Base-by-base conservation (phyloP, 2,797 vertebrate species). In the Cephalopachus bancanus region DNA sequence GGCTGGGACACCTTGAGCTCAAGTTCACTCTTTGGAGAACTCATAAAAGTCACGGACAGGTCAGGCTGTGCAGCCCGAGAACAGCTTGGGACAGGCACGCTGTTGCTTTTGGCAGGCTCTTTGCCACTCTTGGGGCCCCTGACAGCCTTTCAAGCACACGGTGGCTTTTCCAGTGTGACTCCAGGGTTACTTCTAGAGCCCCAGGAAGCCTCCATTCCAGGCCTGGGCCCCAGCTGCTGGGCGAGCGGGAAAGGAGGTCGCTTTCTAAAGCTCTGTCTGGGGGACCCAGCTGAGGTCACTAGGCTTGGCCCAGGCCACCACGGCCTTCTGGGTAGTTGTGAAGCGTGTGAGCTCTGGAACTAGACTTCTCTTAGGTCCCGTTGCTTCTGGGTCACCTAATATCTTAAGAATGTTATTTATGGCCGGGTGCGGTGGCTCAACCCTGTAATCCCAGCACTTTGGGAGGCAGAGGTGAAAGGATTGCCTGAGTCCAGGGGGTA, bases 71-170 rank as follows among this genome's bases (percentile, higher is more conserved):
- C 81, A 60, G 87, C 92, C 44, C 49, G 80, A 81, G 86, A 96
- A 72, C n/a, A 76, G 92, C 22, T 69, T 59, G 26, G 89, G 64
- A 89, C 69, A 88, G 65, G 83, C 95, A 83, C 0, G 0, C 89
- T 74, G 72, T 79, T 85, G 94, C 69, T 91, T 93, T 88, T 92
- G 94, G 89, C 83, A 89, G 64, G 76, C 22, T 76, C 71, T 87
- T 53, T 30, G 30, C 80, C 91, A 69, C 86, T 64, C 76, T 85
- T 33, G 44, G 76, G 89, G 55, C 65, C 93, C 87, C 87, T 0
- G 8, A 26, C 11, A 76, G 76, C 26, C 83, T 94, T 93, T 72
- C n/a, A 0, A 1, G 9, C 16, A 22, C 69, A 57, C 17, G 2
- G 80, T 78, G 65, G 65, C 37, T 83, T 88, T 92, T 55, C 74